Evolutionary conservation across 2,113 vertebrate genomes (phyloP), one percentile per base, ranked within the genome.

Genomic region (Gasterosteus aculeatus): DNA sequence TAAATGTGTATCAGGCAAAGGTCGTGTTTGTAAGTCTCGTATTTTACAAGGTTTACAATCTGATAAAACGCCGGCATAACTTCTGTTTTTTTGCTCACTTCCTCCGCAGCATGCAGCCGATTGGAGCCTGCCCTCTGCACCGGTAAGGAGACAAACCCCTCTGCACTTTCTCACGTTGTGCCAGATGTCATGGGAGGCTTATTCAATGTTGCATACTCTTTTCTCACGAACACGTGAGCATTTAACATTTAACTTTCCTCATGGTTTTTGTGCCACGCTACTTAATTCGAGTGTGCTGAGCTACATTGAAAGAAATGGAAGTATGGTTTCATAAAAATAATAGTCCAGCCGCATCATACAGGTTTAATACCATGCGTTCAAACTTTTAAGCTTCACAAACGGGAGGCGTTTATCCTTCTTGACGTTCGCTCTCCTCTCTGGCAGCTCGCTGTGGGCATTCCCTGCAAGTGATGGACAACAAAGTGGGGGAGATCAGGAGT

Each of bases 401-500:
- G 3, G 11, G 2, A 42, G 8, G 4, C 12, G 15, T 59, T 60
- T 18, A 12, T 8, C 10, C 7, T 18, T 49, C 2, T 16, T 58
- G 44, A 58, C 22, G 3, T 3, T 46, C 51, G 35, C 19, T 15
- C 47, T 61, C 29, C 1, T 69, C 11, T 77, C 22, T 38, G 35
- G 67, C 70, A 95, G 94, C 59, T 42, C 90, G 41, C 41, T 95
- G 93, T 85, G 91, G 88, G 6, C 86, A 71, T 58, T 69, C 83
- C 8, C 57, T 73, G 41, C 92, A 93, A 87, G 70, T 94, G 44
- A 72, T 93, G 5, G 89, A 91, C 1, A 72, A 46, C 22, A 69
- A 88, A 63, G 88, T 87, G 53, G 94, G 94, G 68, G 90, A 94
- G 76, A 94, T 95, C 57, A 66, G 71, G 54, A 92, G 91, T 72